Conservation (phyloP, 2,888 invertebrate species). For the Drosophila pseudotalamancana region DNA sequence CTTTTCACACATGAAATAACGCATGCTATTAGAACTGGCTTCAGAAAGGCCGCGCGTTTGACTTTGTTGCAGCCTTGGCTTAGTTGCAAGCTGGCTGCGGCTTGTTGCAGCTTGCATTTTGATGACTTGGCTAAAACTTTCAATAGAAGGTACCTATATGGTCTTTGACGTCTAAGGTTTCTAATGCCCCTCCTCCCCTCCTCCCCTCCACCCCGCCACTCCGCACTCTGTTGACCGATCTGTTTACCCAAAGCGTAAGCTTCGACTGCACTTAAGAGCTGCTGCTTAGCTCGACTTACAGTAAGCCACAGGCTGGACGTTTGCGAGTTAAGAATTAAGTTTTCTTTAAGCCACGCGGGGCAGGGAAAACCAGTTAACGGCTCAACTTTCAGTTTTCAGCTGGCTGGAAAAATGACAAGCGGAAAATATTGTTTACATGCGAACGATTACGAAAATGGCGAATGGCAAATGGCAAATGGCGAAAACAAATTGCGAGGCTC, state of each 20-base stretch:
- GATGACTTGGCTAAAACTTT: constrained; percentile 52
- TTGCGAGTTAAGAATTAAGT: constrained; percentile 17
- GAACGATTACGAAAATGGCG: constrained; percentile 14
- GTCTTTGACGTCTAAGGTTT: constrained; percentile 30
- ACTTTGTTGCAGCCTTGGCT: constrained; percentile 48
- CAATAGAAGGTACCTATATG: constrained; percentile 19
- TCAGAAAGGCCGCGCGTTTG: constrained; percentile 17
- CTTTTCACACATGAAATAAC: constrained; percentile 24
- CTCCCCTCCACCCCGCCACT: neutral
- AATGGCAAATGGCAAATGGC: constrained; percentile 18
- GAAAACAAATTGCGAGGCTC: constrained; percentile 20
- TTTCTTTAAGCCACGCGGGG: constrained; percentile 4
- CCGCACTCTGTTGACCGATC: constrained; percentile 44
- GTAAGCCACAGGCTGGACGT: constrained; percentile 25
- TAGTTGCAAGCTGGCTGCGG: constrained; percentile 27
- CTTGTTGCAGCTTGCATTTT: constrained; percentile 28
- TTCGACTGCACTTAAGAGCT: constrained; percentile 36
- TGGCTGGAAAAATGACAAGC: constrained; percentile 49
- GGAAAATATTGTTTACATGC: constrained; percentile 53
- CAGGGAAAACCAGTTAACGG: constrained; percentile 52
- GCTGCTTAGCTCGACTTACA: constrained; percentile 37
- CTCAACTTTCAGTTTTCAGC: constrained; percentile 69
- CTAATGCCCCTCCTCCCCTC: constrained; percentile 10
- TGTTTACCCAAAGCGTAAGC: constrained; percentile 57
- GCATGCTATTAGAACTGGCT: constrained; percentile 34